Evolutionary conservation across 1,140 invertebrate genomes (phyloP).

Genomic region (Lordiphosa collinella): DNA sequence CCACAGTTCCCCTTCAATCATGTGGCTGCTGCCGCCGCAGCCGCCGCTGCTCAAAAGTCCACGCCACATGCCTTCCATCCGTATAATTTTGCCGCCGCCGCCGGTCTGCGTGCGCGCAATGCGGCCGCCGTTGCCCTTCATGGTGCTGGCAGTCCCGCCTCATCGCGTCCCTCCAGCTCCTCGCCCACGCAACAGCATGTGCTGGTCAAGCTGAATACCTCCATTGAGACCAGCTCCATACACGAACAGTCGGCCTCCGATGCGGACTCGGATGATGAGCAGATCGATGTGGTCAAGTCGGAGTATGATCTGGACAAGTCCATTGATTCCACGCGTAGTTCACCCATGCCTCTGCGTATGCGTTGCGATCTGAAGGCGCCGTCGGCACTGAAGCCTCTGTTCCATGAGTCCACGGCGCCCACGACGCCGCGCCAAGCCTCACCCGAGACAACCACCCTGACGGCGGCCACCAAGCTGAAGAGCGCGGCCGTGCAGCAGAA

Average conservation of each 20-base stretch:
- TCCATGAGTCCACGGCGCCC: slow-evolving; percentile 56
- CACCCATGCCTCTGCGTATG: slow-evolving; percentile 49
- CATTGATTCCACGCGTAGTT: slow-evolving; percentile 62
- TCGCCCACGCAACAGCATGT: slow-evolving; percentile 80
- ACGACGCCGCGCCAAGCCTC: slow-evolving; percentile 71
- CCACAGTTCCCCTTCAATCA: slow-evolving; percentile 81
- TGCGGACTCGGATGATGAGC: slow-evolving; percentile 84
- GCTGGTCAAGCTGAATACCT: slow-evolving; percentile 81
- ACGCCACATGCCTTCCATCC: slow-evolving; percentile 75
- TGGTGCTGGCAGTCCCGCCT: slow-evolving; percentile 80
- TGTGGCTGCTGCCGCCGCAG: slow-evolving; percentile 80
- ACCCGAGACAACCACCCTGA: slow-evolving; percentile 81
- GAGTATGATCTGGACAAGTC: slow-evolving; percentile 82
- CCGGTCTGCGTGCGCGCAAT: slow-evolving; percentile 70
- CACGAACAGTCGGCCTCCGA: slow-evolving; percentile 84
- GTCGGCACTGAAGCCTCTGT: slow-evolving; percentile 80
- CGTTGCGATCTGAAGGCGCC: slow-evolving; percentile 84
- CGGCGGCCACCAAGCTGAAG: slow-evolving; percentile 76
- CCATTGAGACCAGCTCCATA: slow-evolving; percentile 82
- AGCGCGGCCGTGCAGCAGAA: slow-evolving; percentile 82
- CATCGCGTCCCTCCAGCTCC: slow-evolving; percentile 81
- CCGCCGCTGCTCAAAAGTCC: slow-evolving; percentile 75
- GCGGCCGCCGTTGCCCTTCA: slow-evolving; percentile 55
- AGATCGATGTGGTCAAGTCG: slow-evolving; percentile 87
- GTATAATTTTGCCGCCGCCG: slow-evolving; percentile 71